Evolutionary conservation across 2,113 vertebrate species (phyloP), one percentile per base, ranked within the genome.

Genomic region (Oreochromis spilurus): DNA sequence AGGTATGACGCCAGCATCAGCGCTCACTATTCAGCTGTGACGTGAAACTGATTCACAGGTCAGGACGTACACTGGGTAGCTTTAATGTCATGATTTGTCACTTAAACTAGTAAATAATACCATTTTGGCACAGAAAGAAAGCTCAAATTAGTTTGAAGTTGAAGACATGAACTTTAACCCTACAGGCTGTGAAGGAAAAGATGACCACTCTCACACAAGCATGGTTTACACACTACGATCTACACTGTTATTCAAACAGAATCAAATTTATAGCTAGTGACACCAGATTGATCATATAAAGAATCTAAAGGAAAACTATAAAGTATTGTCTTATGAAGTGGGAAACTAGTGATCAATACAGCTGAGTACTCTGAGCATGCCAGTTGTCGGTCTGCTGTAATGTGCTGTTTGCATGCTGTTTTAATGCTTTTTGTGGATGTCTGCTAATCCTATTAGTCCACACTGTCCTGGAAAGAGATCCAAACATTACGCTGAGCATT

Each of bases 391-490:
- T 60, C 36, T 86, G 11, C 60, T 81, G 12, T 19, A 2, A n/a
- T 6, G 2, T 55, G 9, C 24, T 85, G 75, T 89, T 89, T 55
- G 21, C 72, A 60, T 55, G 89, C 29, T 57, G 57, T n/a, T 53
- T 86, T 90, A 85, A 67, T 45, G 83, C 86, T 84, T 55, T 31
- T 43, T 31, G 79, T n/a, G 38, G 29, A 34, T 10, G 45, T 84
- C 62, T 53, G 43, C 81, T 84, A 60, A 80, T 62, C 60, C 89
- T 90, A 52, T 38, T 62, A 9, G 10, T 50, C 75, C 53, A 10
- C 14, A 40, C 53, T 81, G 89, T 88, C 82, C 89, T 58, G 40
- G 80, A 84, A 89, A 80, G 45, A 36, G 55, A 58, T 87, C 91
- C 87, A 84, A 77, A 54, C 40, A 24, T 53, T 31, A 80, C 81